Conservation (phyloP, 2,797 vertebrate genomes). For the Dendrocincla fuliginosa region DNA sequence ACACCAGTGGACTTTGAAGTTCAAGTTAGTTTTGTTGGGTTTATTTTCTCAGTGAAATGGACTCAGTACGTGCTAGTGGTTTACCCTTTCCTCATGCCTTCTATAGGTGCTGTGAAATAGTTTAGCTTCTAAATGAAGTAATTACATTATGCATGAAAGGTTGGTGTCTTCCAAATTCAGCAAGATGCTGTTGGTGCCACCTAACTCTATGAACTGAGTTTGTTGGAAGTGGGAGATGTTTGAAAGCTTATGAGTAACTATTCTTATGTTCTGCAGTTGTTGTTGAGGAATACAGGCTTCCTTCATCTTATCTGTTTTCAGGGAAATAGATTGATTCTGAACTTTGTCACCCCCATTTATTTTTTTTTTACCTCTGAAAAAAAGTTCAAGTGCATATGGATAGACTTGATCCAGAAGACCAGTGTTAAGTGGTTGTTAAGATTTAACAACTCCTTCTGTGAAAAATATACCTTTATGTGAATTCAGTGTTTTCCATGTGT, state of each 20-base stretch:
- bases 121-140: background rate
- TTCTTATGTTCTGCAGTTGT: background rate
- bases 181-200: background rate
- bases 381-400: background rate
- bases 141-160: rapidly evolving
- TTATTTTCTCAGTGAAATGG: background rate
- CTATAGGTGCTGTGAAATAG: background rate
- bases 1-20: background rate
- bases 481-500: background rate
- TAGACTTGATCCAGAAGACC: background rate
- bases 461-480: background rate
- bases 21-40: background rate
- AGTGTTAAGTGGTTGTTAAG: background rate
- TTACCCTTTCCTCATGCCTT: background rate
- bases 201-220: background rate
- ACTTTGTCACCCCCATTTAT: background rate
- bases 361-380: background rate
- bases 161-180: background rate
- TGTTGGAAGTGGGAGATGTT: background rate
- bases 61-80: background rate
- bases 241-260: background rate
- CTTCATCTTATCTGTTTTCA: background rate
- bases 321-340: background rate
- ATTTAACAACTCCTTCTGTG: background rate
- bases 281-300: background rate